A percentile compares a stretch with the other conserved stretches of the same genome.
These are phyloP conservation scores for Pseudococcus jackbeardsleyi DNA, from an alignment of 2,888 invertebrate genomes.

Conservation along the genomic window DNA sequence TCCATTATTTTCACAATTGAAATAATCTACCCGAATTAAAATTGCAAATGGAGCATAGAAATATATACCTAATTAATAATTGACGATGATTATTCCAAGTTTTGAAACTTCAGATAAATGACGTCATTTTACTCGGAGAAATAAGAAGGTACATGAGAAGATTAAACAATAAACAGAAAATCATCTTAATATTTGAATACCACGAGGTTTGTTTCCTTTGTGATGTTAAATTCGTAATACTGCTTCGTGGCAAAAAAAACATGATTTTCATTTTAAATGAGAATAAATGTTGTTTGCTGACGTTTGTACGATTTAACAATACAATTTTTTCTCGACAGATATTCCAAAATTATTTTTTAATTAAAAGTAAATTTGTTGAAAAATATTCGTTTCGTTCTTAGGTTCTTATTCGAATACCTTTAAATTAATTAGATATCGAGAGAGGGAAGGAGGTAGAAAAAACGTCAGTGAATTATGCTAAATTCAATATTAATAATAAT, in stretches of 20 bases:
- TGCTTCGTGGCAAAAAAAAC: not conserved
- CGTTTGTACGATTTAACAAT: not conserved
- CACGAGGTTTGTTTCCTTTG: slow-evolving; percentile 1
- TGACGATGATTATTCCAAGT: no score
- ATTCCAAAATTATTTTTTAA: not conserved
- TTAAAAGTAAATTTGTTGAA: not conserved
- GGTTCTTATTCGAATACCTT: not conserved
- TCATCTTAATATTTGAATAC: not conserved
- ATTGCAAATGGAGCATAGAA: no score
- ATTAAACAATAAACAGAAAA: not conserved
- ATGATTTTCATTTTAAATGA: not conserved
- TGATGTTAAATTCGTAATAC: not conserved
- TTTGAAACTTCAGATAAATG: no score
- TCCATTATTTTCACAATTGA: no score
- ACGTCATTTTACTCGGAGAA: no score
- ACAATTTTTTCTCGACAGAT: not conserved
- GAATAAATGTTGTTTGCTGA: not conserved
- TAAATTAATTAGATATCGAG: not conserved
- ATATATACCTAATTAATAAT: no score
- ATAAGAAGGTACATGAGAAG: not conserved
- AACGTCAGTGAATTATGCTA: not conserved
- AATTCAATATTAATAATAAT: not conserved
- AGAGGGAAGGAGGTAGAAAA: not conserved
- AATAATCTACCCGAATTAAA: no score
- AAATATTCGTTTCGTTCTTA: not conserved